Evolutionary conservation across 2,113 vertebrate species (phyloP), one percentile per base, ranked within the genome.

Genomic region (Rhizomys pruinosus): DNA sequence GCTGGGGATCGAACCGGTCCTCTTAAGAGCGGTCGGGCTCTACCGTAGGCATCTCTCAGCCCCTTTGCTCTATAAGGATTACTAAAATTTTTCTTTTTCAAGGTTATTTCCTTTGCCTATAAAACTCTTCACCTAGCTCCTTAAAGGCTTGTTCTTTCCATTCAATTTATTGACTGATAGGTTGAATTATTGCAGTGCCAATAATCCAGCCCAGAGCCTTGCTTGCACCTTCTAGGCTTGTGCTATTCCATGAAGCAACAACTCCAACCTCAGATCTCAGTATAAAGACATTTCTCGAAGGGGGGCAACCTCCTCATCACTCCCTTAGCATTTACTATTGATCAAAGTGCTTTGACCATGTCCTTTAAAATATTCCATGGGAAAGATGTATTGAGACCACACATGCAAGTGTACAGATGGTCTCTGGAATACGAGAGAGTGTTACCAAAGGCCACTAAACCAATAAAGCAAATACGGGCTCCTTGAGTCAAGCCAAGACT

Each of bases 251-350:
- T n/a, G 32, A 29, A 44, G 47, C 39, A 25, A 47, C 34, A 47
- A 44, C 11, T 25, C 13, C 61, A 76, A 11, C 23, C 71, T 2
- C 57, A 42, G 3, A 10, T 93, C 68, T 95, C 64, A 32, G 37
- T 68, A 52, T 89, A 85, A 88, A 81, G 63, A 57, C 90, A 61
- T 47, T 73, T 95, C 44, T 76, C 81, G 59, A 66, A 47, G 8
- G 23, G 23, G 92, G 74, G 34, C 13, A 22, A 6, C 13, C 68
- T 85, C 32, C 39, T 59, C 44, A 77, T 23, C 42, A n/a, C 22
- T n/a, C 37, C 25, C 22, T 78, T 6, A 63, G 44, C 29, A 90
- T 20, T 74, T 37, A 12, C 20, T 76, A n/a, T 11, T 92, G 20
- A n/a, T 85, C 20, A 34, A 6, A 69, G 66, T 17, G 42, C 55